Evolutionary conservation across 2,888 invertebrate species (phyloP).

Genomic region (Kuschelorhynchus macadamiae): DNA sequence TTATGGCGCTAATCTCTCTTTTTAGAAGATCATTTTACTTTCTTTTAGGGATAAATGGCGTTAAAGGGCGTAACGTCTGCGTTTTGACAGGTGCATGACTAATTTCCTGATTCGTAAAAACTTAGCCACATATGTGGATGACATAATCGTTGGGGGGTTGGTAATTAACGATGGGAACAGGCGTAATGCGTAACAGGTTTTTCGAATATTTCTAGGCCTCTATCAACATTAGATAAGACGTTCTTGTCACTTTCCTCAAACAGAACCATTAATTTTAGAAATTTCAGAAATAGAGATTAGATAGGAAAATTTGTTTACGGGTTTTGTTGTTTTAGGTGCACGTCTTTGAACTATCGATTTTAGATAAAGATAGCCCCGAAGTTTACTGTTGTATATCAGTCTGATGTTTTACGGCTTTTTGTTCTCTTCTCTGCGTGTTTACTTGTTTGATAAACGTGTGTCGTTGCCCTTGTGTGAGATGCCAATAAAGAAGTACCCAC

Average conservation of each 20-base stretch:
- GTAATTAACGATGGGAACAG: constrained; percentile 4
- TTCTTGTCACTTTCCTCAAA: too few species aligned
- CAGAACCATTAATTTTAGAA: constrained; percentile 4
- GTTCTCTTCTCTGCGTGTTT: constrained; percentile 10
- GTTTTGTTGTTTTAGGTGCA: not conserved
- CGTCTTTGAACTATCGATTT: constrained; percentile 14
- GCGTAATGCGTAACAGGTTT: not conserved
- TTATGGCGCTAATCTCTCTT: too few species aligned
- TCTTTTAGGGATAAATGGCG: not conserved
- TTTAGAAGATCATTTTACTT: too few species aligned
- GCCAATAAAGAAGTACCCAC: not conserved
- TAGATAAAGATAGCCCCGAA: constrained; percentile 11
- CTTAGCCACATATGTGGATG: constrained; percentile 11
- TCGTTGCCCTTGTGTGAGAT: constrained; percentile 12
- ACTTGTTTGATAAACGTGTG: constrained; percentile 7
- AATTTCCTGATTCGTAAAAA: not conserved
- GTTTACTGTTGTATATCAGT: constrained; percentile 19
- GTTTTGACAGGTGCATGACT: constrained; percentile 12
- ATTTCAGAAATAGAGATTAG: constrained; percentile 11
- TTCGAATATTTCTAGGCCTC: too few species aligned
- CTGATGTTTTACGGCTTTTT: constrained; percentile 17
- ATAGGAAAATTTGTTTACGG: constrained; percentile 5
- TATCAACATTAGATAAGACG: too few species aligned
- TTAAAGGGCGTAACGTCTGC: constrained; percentile 3
- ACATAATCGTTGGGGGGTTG: constrained; percentile 6